Conservation (phyloP, 2,888 invertebrate species). For the Allygus modestus region DNA sequence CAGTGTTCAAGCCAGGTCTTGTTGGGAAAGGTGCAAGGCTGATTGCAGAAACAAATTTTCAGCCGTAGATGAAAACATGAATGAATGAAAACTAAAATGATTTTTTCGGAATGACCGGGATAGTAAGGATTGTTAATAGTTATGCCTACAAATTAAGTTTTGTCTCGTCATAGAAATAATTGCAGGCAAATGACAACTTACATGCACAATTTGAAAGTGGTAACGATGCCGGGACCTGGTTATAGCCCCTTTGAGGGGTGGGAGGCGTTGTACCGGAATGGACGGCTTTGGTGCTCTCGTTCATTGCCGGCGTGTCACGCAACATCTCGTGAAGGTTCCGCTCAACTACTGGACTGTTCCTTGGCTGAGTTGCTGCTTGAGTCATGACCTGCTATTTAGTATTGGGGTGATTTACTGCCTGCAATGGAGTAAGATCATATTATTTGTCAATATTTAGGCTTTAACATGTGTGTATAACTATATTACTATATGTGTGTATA, state of each 20-base stretch:
- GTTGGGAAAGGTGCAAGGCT: no score
- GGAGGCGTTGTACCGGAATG: conserved; percentile 85
- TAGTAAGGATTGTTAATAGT: no score
- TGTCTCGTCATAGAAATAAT: no score
- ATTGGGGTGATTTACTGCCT: not conserved
- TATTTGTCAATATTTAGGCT: no score
- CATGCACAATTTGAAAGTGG: conserved; percentile 83
- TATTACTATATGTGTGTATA: no score
- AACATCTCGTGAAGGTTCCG: conserved; percentile 91
- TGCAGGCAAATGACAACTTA: conserved; percentile 55
- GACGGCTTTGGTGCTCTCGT: conserved; percentile 85
- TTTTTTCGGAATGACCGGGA: no score
- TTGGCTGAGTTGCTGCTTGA: conserved; percentile 52
- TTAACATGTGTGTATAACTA: no score
- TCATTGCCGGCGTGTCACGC: conserved; percentile 88
- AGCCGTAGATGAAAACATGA: no score
- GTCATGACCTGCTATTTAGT: conserved; percentile 20
- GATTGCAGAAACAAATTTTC: no score
- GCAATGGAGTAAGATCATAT: not conserved
- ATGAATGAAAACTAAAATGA: no score
- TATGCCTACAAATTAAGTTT: no score
- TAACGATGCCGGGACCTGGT: conserved; percentile 79
- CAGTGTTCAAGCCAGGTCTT: no score
- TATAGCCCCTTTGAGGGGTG: conserved; percentile 68
- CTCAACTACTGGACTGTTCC: conserved; percentile 75